A percentile compares a stretch with the other conserved stretches of the same genome.
Conservation (phyloP, 2,797 vertebrate genomes). For the Dipus sagitta region DNA sequence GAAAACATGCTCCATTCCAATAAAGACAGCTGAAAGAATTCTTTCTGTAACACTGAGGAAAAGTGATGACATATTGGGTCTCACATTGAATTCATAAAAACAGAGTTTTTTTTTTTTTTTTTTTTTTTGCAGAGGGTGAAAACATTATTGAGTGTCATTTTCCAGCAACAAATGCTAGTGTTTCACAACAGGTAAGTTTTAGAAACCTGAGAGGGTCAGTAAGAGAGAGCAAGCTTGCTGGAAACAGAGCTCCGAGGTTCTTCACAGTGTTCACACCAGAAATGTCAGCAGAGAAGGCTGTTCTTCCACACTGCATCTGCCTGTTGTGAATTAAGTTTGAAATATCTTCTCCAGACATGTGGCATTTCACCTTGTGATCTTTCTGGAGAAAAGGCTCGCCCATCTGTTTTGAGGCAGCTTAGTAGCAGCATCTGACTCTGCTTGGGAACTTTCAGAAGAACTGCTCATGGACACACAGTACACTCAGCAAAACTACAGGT, state of each 20-base stretch:
- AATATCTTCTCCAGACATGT: slow-evolving; percentile 84
- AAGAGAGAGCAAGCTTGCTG: not conserved
- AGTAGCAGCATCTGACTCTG: slow-evolving; percentile 79
- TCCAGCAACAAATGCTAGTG: slow-evolving; percentile 40
- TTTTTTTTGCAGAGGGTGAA: slow-evolving; percentile 36
- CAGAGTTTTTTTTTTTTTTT: not conserved
- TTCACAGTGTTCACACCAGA: slow-evolving; percentile 23
- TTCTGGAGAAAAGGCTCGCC: slow-evolving; percentile 80
- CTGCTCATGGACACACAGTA: slow-evolving; percentile 42
- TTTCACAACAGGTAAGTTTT: slow-evolving; percentile 66
- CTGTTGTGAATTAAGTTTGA: slow-evolving; percentile 87
- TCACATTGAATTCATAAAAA: slow-evolving; percentile 65
- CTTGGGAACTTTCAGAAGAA: slow-evolving; percentile 74
- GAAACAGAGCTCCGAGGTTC: not conserved
- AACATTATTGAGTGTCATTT: slow-evolving; percentile 33
- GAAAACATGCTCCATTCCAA: slow-evolving; percentile 72
- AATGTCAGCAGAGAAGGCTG: not conserved
- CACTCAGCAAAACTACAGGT: slow-evolving; percentile 53
- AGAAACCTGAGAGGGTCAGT: not conserved
- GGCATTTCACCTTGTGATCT: slow-evolving; percentile 87
- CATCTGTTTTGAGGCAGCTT: slow-evolving; percentile 85
- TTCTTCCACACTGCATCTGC: slow-evolving; percentile 66
- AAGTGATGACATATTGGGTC: slow-evolving; percentile 63
- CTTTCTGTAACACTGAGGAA: slow-evolving; percentile 31
- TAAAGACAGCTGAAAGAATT: slow-evolving; percentile 68